Percentiles rank a stretch among this genome's conserved stretches.
Conservation (phyloP, 2,888 invertebrate genomes). For the Brachyptera risi region DNA sequence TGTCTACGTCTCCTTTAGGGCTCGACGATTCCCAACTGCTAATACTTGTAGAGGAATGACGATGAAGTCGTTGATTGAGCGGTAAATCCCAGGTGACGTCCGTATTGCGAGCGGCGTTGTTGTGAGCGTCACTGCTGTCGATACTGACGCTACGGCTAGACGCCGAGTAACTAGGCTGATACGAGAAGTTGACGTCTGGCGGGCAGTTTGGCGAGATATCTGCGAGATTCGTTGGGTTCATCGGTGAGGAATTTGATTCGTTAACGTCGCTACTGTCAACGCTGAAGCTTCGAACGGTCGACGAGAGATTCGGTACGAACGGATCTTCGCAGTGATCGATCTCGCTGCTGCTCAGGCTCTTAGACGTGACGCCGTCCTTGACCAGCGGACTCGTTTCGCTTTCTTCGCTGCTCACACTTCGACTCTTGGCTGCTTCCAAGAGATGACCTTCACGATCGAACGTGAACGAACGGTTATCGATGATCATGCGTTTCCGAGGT, state of each 20-base stretch:
- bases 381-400: no score
- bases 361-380: no score
- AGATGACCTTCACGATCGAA: slow-evolving; percentile 42
- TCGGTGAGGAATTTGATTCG: background rate
- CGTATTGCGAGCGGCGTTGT: background rate
- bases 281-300: background rate
- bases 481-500: slow-evolving; percentile 40
- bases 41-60: slow-evolving; percentile 29
- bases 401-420: slow-evolving; percentile 28
- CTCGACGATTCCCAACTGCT: slow-evolving; percentile 29
- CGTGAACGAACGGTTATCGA: slow-evolving; percentile 42
- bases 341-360: background rate
- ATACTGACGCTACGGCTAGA: background rate
- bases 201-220: no score
- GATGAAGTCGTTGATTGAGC: background rate
- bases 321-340: background rate
- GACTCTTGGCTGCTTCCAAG: slow-evolving; percentile 36
- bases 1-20: background rate
- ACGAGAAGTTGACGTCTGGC: no score
- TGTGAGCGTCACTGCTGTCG: slow-evolving; percentile 1
- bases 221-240: no score
- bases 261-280: background rate
- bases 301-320: background rate
- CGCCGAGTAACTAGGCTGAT: no score
- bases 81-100: background rate